Conservation (phyloP, 2,113 vertebrate species). For the Shinisaurus crocodilurus region DNA sequence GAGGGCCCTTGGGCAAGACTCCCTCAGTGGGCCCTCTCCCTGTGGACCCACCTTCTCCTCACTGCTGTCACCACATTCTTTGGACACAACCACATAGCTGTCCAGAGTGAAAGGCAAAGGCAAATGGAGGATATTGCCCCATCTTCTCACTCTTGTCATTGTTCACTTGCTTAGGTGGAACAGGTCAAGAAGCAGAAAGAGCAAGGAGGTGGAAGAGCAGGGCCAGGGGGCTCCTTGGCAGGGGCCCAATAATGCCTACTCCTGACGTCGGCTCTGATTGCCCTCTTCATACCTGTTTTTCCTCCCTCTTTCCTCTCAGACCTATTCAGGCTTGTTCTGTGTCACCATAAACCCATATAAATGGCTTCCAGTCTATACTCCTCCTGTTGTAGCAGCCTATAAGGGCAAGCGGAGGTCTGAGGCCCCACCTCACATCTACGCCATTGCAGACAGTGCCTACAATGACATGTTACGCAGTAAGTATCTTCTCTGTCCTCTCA, state of each 20-base stretch:
- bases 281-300: fast-evolving
- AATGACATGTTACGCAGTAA: conserved; percentile 95
- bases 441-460: conserved; percentile 92
- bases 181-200: not conserved
- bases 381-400: conserved; percentile 88
- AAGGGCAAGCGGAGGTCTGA: conserved; percentile 91
- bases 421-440: conserved; percentile 90
- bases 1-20: not conserved
- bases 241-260: not conserved
- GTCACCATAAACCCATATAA: conserved; percentile 97
- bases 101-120: not conserved
- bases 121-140: not conserved
- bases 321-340: conserved; percentile 95
- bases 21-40: not conserved
- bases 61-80: not conserved
- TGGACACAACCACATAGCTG: not conserved
- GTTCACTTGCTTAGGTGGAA: not conserved
- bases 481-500: conserved; percentile 40
- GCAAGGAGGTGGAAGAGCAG: not conserved
- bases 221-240: not conserved
- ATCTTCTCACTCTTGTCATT: not conserved
- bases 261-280: fast-evolving
- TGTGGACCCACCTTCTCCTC: not conserved
- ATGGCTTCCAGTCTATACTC: conserved; percentile 92
- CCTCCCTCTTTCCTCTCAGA: conserved; percentile 71